Evolutionary conservation across 1,140 invertebrate species (phyloP), one percentile per base, ranked within the genome.

Genomic region (Conopomorpha cramerella): DNA sequence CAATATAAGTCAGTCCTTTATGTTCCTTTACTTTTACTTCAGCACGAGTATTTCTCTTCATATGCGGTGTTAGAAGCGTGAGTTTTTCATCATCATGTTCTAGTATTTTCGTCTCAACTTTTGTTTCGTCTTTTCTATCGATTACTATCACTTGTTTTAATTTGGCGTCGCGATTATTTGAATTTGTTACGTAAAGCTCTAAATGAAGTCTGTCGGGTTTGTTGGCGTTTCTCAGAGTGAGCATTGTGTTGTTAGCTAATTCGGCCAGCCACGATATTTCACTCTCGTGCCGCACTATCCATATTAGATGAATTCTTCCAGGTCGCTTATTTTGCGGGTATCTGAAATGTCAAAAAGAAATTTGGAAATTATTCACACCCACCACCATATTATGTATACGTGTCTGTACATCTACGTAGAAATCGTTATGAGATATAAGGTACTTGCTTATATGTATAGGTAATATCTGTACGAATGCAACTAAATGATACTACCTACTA

Each of bases 181-280:
- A 43, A 37, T 52, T 63, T 3, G 70, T 76, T 1, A 76, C 62
- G 38, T 71, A 68, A 23, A 76, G 43, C 43, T 76, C 56, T 43
- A 76, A 30, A 34, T 76, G 67, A 8, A 76, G 46, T 37, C 66
- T 54, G 19, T 73, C 71, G 18, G 66, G 71, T 53, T 60, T 41
- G 41, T 73, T 76, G 3, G 62, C 51, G 29, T 64, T 45, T 45
- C 66, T 55, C 14, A 71, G 38, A 30, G 59, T 44, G 28, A 36
- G 26, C 19, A 76, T 49, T n/a, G 51, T 53, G 50, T 52, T 57
- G 23, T 55, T 58, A 0, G 58, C 61, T 35, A 76, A 39, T 10
- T 55, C 47, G 8, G 64, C 62, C 2, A 76, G 43, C 64, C 59
- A 71, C 1, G 45, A 48, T 3, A 72, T 42, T 39, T 76, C 71